Conservation (phyloP, 2,797 vertebrate species). For the Halcyon smyrnensis region DNA sequence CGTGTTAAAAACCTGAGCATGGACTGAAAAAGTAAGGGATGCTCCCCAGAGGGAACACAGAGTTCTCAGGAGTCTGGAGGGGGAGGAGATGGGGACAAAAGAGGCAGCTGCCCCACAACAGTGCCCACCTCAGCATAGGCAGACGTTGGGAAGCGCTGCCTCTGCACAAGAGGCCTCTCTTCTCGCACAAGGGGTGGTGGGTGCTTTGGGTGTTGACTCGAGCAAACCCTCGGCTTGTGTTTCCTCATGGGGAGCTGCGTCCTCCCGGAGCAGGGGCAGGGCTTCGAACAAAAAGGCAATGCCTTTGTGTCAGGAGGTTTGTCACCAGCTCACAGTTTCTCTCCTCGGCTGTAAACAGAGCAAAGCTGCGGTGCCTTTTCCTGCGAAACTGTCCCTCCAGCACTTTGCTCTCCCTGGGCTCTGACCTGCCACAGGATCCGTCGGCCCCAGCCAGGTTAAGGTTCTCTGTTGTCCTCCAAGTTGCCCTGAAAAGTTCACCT, state of each 20-base stretch:
- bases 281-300: neutral
- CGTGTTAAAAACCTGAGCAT: neutral
- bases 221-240: neutral
- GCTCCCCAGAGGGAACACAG: neutral
- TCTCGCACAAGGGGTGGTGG: neutral
- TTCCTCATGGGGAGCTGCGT: neutral
- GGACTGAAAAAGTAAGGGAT: neutral
- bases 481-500: neutral
- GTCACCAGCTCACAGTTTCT: neutral
- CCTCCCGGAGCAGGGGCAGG: neutral
- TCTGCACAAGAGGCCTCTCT: neutral
- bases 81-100: neutral
- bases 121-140: neutral
- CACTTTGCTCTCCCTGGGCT: neutral
- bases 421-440: too few relatives aligned
- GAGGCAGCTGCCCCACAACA: neutral
- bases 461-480: neutral
- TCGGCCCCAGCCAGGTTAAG: too few relatives aligned
- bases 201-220: neutral
- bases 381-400: neutral
- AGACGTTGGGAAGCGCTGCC: neutral
- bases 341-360: neutral
- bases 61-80: accelerated
- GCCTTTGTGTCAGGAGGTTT: neutral
- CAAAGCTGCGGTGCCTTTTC: neutral